Conservation (phyloP, 2,113 vertebrate species). For the Oceanodroma tethys region DNA sequence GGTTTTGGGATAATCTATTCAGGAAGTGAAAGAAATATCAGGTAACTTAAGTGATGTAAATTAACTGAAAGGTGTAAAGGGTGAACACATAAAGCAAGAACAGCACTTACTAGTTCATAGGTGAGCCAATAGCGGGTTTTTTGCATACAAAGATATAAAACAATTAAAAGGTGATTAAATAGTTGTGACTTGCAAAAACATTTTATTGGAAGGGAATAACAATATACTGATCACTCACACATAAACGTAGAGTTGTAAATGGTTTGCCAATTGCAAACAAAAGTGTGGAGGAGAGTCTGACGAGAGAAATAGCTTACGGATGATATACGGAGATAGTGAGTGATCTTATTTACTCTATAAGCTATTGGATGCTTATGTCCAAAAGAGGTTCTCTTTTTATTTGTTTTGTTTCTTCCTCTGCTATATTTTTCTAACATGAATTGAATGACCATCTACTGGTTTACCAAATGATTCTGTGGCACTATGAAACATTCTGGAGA, state of each 20-base stretch:
- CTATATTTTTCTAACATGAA: not conserved
- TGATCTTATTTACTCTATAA: not conserved
- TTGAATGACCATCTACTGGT: not conserved
- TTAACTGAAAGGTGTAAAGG: not conserved
- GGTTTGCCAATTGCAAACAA: not conserved
- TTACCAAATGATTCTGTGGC: not conserved
- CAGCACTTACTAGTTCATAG: not conserved
- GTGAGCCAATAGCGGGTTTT: not conserved
- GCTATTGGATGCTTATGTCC: not conserved
- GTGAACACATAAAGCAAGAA: not conserved
- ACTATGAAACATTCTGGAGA: not conserved
- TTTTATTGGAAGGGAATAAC: not conserved
- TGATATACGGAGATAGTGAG: not conserved
- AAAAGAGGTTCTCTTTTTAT: not conserved
- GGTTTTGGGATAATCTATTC: not conserved
- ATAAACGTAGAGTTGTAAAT: not conserved
- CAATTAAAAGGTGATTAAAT: not conserved
- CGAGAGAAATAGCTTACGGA: not conserved
- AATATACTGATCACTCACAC: not conserved
- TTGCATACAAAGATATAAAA: not conserved
- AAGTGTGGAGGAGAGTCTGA: not conserved
- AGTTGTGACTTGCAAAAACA: not conserved
- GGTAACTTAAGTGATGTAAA: not conserved
- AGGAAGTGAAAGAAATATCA: not conserved
- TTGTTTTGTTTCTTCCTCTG: not conserved